phyloP scores from a whole-genome alignment of 2,888 invertebrate species.

The Dryomyza anilis region DNA sequence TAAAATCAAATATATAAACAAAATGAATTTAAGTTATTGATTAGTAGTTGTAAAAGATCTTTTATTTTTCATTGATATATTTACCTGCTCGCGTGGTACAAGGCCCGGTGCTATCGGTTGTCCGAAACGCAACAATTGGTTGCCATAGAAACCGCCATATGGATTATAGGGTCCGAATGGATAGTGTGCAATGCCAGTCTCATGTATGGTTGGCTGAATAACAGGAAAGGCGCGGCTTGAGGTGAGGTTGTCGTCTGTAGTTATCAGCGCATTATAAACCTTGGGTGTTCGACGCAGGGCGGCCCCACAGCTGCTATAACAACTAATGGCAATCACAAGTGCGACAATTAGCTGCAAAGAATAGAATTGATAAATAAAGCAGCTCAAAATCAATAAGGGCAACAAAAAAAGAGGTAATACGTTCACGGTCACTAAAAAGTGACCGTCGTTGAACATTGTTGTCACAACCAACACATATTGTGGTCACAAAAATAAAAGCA shows the following conservation, averaged over 20 bases:
- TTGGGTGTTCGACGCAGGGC: constrained; percentile 67
- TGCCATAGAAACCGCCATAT: constrained; percentile 53
- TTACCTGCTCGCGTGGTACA: constrained; percentile 48
- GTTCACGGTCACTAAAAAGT: too few relatives aligned
- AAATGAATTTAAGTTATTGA: too few relatives aligned
- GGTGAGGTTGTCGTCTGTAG: constrained; percentile 75
- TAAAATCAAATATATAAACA: too few relatives aligned
- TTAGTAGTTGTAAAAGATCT: too few relatives aligned
- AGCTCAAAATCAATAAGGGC: background rate
- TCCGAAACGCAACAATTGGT: constrained; percentile 50
- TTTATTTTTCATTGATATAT: too few relatives aligned
- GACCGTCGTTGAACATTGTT: too few relatives aligned
- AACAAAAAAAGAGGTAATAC: background rate
- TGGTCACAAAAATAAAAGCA: background rate
- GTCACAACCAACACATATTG: background rate
- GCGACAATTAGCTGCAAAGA: constrained; percentile 44
- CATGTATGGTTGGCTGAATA: constrained; percentile 73
- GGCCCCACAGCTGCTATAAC: constrained; percentile 38
- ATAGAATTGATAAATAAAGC: background rate
- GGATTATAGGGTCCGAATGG: constrained; percentile 56
- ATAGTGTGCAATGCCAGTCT: constrained; percentile 63
- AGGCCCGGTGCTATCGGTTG: constrained; percentile 55
- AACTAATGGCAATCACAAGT: constrained; percentile 37
- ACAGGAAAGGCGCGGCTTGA: constrained; percentile 78
- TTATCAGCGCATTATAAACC: constrained; percentile 80